phyloP scores from a whole-genome alignment of 2,888 invertebrate genomes.

The Zootermopsis nevadensis region DNA sequence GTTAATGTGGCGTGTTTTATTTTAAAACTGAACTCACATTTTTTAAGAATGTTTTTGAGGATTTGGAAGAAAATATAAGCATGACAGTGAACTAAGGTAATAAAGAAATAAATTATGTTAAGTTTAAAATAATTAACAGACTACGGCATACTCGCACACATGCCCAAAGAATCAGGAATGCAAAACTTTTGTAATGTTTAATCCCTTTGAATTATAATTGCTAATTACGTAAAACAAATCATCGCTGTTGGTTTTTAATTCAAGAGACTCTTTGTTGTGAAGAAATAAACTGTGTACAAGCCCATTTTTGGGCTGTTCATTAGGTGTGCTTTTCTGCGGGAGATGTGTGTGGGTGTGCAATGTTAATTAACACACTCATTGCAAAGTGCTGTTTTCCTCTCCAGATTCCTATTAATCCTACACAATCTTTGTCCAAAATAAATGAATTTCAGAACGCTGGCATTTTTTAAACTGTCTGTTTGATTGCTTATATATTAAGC shows the following conservation, averaged over 20 bases:
- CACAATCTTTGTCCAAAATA: not conserved
- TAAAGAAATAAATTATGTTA: not conserved
- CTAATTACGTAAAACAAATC: too few relatives aligned
- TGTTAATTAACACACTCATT: not conserved
- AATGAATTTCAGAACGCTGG: not conserved
- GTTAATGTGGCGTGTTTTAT: slow-evolving; percentile 19
- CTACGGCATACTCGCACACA: not conserved
- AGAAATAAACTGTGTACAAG: too few relatives aligned
- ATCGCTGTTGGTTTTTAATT: too few relatives aligned
- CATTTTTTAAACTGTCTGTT: not conserved
- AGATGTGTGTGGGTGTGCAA: not conserved
- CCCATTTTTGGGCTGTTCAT: too few relatives aligned
- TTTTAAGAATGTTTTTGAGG: not conserved
- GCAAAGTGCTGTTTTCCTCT: not conserved
- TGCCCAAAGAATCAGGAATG: not conserved
- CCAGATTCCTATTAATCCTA: not conserved
- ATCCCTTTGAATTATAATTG: too few relatives aligned
- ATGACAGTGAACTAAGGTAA: not conserved
- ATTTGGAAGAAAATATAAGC: not conserved
- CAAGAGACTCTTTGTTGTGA: too few relatives aligned
- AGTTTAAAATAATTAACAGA: slow-evolving; percentile 27
- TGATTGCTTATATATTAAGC: not conserved
- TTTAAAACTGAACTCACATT: slow-evolving; percentile 24
- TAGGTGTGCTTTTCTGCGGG: not conserved
- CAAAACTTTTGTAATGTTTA: too few relatives aligned